A percentile compares a stretch with the other conserved stretches of the same genome.
Conservation (phyloP, 2,797 vertebrate species). For the Etheostoma perlongum region DNA sequence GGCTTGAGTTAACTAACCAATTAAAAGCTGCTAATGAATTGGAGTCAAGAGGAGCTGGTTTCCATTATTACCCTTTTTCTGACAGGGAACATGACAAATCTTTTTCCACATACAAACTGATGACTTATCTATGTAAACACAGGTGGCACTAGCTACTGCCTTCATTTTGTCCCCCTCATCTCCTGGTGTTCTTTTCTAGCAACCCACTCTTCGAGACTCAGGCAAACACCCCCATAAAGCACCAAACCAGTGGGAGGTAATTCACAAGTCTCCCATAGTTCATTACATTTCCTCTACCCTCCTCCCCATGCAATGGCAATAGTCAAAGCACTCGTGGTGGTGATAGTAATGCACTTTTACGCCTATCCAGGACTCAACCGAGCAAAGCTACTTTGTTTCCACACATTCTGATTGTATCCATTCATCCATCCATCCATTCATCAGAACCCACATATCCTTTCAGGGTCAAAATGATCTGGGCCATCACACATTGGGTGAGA, state of each 20-base stretch:
- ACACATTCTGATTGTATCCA: background rate
- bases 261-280: conserved; percentile 59
- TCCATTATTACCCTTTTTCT: conserved; percentile 17
- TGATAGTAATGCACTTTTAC: conserved; percentile 12
- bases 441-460: background rate
- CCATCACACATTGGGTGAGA: background rate
- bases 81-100: conserved; percentile 41
- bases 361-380: background rate
- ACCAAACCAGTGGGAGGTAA: conserved; percentile 53
- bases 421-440: background rate
- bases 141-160: conserved; percentile 57
- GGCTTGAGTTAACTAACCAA: conserved; percentile 25
- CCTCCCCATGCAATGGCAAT: conserved; percentile 20
- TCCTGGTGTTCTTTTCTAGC: conserved; percentile 55
- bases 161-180: conserved; percentile 26
- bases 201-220: conserved; percentile 39
- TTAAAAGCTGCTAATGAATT: conserved; percentile 36
- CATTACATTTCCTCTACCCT: conserved; percentile 46
- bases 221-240: conserved; percentile 54
- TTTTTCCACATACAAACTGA: conserved; percentile 45
- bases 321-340: conserved; percentile 40
- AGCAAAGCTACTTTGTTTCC: background rate
- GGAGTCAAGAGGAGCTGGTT: conserved; percentile 28
- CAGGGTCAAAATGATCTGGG: background rate
- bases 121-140: conserved; percentile 60